Conservation (phyloP, 2,113 vertebrate genomes). For the Leiothrix lutea region DNA sequence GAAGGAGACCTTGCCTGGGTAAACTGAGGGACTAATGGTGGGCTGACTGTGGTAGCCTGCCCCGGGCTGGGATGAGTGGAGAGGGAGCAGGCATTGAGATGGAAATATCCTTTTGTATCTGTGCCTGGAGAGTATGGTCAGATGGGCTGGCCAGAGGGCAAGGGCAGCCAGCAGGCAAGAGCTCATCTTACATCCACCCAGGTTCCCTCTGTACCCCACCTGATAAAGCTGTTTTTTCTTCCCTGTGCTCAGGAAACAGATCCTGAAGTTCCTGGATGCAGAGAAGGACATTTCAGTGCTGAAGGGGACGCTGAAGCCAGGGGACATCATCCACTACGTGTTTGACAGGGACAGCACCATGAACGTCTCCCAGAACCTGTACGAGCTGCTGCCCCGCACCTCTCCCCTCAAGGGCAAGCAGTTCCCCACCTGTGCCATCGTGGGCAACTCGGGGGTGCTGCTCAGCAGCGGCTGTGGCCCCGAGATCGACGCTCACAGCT, state of each 20-base stretch:
- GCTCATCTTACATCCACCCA: rapidly evolving
- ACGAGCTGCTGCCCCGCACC: slow-evolving; percentile 86
- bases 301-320: slow-evolving; percentile 90
- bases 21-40: neutral
- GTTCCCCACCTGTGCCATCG: slow-evolving; percentile 88
- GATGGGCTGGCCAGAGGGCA: neutral
- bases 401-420: slow-evolving; percentile 91
- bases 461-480: slow-evolving; percentile 91
- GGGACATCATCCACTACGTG: slow-evolving; percentile 93
- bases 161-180: neutral
- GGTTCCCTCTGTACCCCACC: neutral
- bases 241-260: slow-evolving; percentile 83
- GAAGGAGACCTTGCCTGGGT: neutral
- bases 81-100: neutral
- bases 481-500: slow-evolving; percentile 91
- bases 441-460: slow-evolving; percentile 93
- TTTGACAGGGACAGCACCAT: slow-evolving; percentile 95
- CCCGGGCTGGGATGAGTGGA: neutral
- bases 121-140: neutral
- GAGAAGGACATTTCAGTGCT: slow-evolving; percentile 96
- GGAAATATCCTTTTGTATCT: neutral
- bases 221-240: neutral
- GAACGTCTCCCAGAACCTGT: slow-evolving; percentile 92
- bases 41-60: neutral
- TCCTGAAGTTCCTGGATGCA: slow-evolving; percentile 90